These are phyloP conservation scores for Cydia amplana DNA, from an alignment of 1,140 invertebrate species.

Conservation along the genomic window DNA sequence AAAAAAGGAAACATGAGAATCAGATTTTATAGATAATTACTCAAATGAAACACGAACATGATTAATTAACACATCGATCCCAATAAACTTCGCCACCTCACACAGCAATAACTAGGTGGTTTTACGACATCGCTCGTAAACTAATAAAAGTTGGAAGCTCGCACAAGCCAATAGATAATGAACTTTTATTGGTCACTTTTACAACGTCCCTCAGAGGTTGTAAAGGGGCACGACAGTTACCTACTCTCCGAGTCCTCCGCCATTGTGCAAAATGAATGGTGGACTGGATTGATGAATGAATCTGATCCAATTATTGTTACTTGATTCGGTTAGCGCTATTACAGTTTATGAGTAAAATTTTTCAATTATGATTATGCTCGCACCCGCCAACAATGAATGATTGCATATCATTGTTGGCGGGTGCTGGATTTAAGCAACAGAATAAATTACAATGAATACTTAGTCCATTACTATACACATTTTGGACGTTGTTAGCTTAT, in stretches of 20 bases:
- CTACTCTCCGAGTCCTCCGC: background rate
- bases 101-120: constrained; percentile 31
- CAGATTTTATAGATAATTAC: background rate
- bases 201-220: constrained; percentile 64
- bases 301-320: background rate
- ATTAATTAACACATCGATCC: constrained; percentile 6
- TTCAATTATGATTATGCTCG: background rate
- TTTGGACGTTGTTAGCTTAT: too few species aligned
- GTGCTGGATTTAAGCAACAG: background rate
- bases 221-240: constrained; percentile 49
- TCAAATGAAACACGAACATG: background rate
- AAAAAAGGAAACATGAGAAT: too few species aligned
- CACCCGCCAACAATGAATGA: background rate
- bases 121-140: constrained; percentile 70
- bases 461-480: too few species aligned
- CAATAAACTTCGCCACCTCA: background rate
- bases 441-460: background rate
- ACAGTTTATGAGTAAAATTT: background rate
- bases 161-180: constrained; percentile 77
- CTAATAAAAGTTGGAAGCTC: constrained; percentile 73
- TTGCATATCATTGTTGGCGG: too few species aligned
- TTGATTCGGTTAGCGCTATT: background rate
- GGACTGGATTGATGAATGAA: background rate
- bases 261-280: constrained; percentile 15
- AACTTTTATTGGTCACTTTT: constrained; percentile 78